Percentiles rank a stretch among this genome's conserved stretches.
Conservation (phyloP, 1,140 invertebrate species). For the Nixonia krombeini region DNA sequence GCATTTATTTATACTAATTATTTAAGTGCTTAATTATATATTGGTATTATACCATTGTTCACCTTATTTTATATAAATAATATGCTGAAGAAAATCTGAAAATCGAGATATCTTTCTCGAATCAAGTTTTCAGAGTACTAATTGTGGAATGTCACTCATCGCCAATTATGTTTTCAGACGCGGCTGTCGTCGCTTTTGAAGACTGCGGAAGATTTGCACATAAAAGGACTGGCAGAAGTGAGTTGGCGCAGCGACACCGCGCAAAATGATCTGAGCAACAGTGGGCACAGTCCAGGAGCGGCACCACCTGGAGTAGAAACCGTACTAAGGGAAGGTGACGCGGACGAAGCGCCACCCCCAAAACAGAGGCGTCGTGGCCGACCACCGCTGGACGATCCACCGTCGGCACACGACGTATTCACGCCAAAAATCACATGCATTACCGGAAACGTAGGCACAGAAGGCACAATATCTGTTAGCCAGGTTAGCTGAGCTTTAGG, state of each 20-base stretch:
- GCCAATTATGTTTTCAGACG: conserved; percentile 61
- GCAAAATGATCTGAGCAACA: conserved; percentile 64
- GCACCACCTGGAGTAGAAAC: conserved; percentile 68
- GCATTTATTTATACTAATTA: neutral
- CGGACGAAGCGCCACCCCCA: conserved; percentile 60
- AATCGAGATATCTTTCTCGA: too few relatives aligned
- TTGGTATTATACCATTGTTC: too few relatives aligned
- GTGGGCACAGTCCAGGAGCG: conserved; percentile 62
- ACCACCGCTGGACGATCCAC: conserved; percentile 77
- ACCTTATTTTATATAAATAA: too few relatives aligned
- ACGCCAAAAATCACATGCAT: conserved; percentile 73
- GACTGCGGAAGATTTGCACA: conserved; percentile 91
- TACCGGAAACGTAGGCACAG: conserved; percentile 67
- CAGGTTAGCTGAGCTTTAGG: conserved; percentile 51
- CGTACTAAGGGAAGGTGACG: conserved; percentile 67
- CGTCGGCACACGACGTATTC: conserved; percentile 69
- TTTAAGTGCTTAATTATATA: neutral
- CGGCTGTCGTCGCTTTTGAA: conserved; percentile 85
- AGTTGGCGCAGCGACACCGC: conserved; percentile 81
- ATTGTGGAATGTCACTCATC: too few relatives aligned
- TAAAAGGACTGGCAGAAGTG: conserved; percentile 92
- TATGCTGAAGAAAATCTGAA: too few relatives aligned
- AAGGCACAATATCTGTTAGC: conserved; percentile 60
- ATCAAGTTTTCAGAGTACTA: too few relatives aligned
- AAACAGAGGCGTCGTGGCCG: conserved; percentile 74